A percentile compares a stretch with the other conserved stretches of the same genome.
Evolutionary conservation across 2,113 vertebrate genomes (phyloP).

Genomic region (Rousettus leschenaultii): DNA sequence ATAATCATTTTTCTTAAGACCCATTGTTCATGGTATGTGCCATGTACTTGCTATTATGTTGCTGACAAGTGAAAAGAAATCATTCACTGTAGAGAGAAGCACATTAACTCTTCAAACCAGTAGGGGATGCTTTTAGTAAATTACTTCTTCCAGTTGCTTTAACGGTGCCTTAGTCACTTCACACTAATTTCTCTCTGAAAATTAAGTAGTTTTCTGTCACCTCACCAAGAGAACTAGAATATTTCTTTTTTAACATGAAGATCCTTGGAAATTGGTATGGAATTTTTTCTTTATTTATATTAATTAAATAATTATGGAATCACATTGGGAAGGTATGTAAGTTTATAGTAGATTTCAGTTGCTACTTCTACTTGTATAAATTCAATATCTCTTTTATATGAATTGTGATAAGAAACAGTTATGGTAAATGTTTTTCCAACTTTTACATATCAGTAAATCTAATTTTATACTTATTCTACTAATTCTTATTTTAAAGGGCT

Average conservation of each 20-base stretch:
- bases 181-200: background rate
- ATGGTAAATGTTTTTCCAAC: background rate
- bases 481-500: background rate
- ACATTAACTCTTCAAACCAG: slow-evolving; percentile 31
- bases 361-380: slow-evolving; percentile 5
- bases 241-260: slow-evolving; percentile 28
- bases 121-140: slow-evolving; percentile 9
- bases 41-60: slow-evolving; percentile 11
- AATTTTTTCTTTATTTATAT: background rate
- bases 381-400: background rate
- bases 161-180: background rate
- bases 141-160: slow-evolving; percentile 16
- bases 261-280: background rate
- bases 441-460: background rate
- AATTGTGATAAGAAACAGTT: background rate
- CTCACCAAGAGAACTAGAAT: background rate
- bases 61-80: background rate
- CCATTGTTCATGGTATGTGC: background rate
- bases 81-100: background rate
- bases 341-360: background rate
- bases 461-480: background rate
- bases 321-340: background rate
- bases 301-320: slow-evolving; percentile 35
- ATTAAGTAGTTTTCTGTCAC: background rate
- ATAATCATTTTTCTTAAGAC: slow-evolving; percentile 15